Conservation (phyloP, 2,113 vertebrate species). For the Plotosus lineatus region DNA sequence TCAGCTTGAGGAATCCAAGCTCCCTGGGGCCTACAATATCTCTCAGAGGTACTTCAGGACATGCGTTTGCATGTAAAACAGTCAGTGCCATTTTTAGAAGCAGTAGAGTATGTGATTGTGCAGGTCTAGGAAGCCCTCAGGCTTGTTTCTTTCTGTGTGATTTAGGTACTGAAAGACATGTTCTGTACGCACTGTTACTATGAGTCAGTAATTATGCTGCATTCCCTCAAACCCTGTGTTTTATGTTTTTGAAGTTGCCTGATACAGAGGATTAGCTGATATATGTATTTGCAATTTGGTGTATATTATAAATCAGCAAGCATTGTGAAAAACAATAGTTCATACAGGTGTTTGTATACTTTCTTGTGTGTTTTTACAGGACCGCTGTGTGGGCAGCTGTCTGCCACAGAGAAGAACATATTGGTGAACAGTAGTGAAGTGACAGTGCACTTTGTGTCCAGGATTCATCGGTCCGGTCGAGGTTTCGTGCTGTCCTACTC, state of each 20-base stretch:
- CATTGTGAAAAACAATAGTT: not conserved
- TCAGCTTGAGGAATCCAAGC: constrained; percentile 6
- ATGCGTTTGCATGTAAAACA: not conserved
- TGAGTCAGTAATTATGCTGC: constrained; percentile 14
- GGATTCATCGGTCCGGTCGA: constrained; percentile 78
- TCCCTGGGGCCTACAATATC: constrained; percentile 3
- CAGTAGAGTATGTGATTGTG: constrained; percentile 21
- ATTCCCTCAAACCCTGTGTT: constrained; percentile 2
- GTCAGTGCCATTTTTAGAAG: constrained; percentile 32
- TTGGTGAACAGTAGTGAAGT: constrained; percentile 69
- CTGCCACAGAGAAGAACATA: constrained; percentile 62
- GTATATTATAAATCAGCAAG: not conserved
- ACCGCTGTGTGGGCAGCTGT: constrained; percentile 76
- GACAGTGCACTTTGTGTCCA: constrained; percentile 76
- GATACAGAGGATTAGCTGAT: constrained; percentile 9
- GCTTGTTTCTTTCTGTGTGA: not conserved
- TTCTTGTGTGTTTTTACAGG: constrained; percentile 64
- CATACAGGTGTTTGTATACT: not conserved
- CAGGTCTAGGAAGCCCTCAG: constrained; percentile 30
- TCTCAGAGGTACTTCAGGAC: not conserved
- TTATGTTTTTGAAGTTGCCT: constrained; percentile 13
- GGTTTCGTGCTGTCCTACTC: constrained; percentile 85
- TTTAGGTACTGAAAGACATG: not conserved
- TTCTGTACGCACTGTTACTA: constrained; percentile 5
- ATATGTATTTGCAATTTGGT: constrained; percentile 16